phyloP scores from a whole-genome alignment of 1,140 invertebrate genomes.

The Rhagoletis pomonella region DNA sequence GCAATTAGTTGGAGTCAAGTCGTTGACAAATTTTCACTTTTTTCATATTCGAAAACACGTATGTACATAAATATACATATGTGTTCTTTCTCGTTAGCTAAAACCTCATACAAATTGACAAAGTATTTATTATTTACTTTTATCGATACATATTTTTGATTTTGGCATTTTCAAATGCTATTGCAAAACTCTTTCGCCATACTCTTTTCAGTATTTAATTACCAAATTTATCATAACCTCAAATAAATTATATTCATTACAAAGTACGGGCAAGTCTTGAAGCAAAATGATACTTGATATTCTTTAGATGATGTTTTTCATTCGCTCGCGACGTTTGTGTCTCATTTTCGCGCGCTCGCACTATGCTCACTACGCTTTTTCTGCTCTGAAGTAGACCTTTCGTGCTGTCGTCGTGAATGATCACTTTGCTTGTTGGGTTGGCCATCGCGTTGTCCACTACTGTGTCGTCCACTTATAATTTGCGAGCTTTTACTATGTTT shows the following conservation, averaged over 20 bases:
- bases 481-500: constrained; percentile 49
- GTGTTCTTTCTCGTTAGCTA: background rate
- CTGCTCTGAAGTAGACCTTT: background rate
- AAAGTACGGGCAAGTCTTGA: constrained; percentile 34
- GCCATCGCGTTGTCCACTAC: constrained; percentile 14
- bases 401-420: background rate
- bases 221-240: background rate
- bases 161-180: background rate
- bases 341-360: background rate
- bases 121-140: background rate
- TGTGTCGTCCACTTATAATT: constrained; percentile 24
- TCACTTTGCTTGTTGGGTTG: background rate
- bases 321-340: background rate
- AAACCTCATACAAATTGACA: background rate
- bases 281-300: background rate
- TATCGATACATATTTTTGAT: background rate
- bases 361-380: constrained; percentile 32
- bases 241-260: constrained; percentile 33
- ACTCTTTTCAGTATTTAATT: background rate
- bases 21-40: background rate
- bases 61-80: background rate
- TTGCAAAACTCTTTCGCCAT: background rate
- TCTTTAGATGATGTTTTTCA: background rate
- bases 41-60: background rate
- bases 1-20: constrained; percentile 14